A percentile compares a stretch with the other conserved stretches of the same genome.
Evolutionary conservation across 2,113 vertebrate genomes (phyloP).

Genomic region (Helogale parvula): DNA sequence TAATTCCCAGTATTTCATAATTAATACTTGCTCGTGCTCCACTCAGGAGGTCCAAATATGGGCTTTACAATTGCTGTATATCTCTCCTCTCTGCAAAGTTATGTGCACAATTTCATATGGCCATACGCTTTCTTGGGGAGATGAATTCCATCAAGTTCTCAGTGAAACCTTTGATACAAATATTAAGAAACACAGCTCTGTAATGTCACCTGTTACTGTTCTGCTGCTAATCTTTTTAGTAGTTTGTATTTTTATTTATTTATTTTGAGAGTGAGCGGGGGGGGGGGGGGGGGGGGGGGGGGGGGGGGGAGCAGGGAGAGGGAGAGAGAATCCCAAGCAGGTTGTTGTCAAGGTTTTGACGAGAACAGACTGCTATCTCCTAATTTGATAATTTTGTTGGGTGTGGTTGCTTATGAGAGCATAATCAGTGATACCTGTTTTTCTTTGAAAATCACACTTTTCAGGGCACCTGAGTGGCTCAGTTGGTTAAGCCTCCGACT

Average conservation of each 20-base stretch:
- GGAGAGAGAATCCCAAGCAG: no score
- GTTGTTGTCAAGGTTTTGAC: not conserved
- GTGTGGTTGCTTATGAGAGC: not conserved
- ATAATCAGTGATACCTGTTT: not conserved
- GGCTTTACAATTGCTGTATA: not conserved
- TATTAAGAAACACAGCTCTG: not conserved
- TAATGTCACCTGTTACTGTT: not conserved
- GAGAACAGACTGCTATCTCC: not conserved
- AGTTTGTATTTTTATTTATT: no score
- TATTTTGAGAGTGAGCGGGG: no score
- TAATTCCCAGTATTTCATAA: not conserved
- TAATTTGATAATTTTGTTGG: not conserved
- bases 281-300: no score
- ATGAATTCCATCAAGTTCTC: not conserved
- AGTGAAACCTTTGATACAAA: not conserved
- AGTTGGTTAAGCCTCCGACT: no score
- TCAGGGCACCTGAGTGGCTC: no score
- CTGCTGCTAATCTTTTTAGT: not conserved
- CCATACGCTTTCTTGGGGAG: not conserved
- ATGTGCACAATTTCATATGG: not conserved
- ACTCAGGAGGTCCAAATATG: not conserved
- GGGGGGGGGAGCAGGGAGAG: no score
- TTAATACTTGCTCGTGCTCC: not conserved
- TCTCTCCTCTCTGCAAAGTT: not conserved
- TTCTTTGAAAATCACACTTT: conserved; percentile 17